Evolutionary conservation across 2,113 vertebrate species (phyloP), one percentile per base, ranked within the genome.

Genomic region (Parotia lawesii): DNA sequence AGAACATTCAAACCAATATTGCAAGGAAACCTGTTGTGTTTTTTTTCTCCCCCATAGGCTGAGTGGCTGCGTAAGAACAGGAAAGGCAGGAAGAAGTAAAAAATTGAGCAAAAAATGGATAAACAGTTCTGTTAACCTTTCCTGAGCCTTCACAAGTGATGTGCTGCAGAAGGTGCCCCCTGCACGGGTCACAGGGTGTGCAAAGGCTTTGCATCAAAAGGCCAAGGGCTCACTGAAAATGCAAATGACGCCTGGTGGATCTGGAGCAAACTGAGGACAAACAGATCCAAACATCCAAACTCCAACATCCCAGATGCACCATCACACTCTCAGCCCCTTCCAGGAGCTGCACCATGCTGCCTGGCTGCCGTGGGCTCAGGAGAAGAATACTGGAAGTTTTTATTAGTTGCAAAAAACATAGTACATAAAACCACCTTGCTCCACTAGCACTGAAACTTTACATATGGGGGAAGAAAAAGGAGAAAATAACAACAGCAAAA

Each of bases 21-120:
- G 80, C n/a, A 93, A 97, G 96, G 97, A 98, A 98, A 95, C 70
- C 94, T 92, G 89, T 22, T 47, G 73, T 48, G 80, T 2, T 40
- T 48, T 77, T 75, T 79, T 93, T 54, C 74, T 65, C 64, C 37
- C 25, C 20, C 18, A 91, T 77, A 93, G 78, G 78, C 82, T 78
- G 58, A 94, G 86, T 58, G 67, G 75, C 93, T 84, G 72, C 73
- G 90, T 70, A 86, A 75, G 85, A 92, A 97, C 95, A 97, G 96
- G 97, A 97, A 98, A 94, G 90, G 71, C 95, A 97, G 93, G 90
- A 94, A 97, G 87, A 42, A 61, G 75, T 84, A 77, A 72, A 92
- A 93, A 90, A 93, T 56, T 44, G 74, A 96, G 79, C 2, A 27
- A 65, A 37, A 77, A 58, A 66, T 4, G 75, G 64, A 78, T 75